A percentile compares a stretch with the other conserved stretches of the same genome.
Evolutionary conservation across 2,113 vertebrate genomes (phyloP).

Genomic region (Dipodomys merriami): DNA sequence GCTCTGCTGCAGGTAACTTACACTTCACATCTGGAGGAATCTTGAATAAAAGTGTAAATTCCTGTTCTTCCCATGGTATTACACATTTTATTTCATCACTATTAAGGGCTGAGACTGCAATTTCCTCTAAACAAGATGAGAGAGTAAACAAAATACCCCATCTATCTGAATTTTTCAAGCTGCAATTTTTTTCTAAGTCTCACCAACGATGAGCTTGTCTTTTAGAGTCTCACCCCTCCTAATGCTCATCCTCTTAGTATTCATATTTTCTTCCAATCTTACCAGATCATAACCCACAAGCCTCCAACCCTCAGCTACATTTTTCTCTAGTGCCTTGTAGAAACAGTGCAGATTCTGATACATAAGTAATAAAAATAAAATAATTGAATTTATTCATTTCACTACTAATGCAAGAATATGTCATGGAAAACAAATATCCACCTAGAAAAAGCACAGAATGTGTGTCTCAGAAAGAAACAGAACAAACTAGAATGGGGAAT

Average conservation of each 20-base stretch:
- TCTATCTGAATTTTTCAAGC: neutral
- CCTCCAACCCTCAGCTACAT: neutral
- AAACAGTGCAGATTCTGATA: neutral
- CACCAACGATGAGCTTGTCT: neutral
- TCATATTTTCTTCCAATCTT: neutral
- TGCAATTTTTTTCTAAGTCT: neutral
- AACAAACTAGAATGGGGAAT: neutral
- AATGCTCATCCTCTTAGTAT: neutral
- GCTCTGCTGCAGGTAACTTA: neutral
- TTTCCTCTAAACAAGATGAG: neutral
- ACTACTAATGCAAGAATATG: neutral
- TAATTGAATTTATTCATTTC: neutral
- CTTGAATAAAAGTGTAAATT: neutral
- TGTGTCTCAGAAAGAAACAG: neutral
- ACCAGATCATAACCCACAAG: neutral
- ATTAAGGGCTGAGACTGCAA: neutral
- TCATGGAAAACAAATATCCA: neutral
- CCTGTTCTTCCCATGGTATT: neutral
- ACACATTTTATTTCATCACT: neutral
- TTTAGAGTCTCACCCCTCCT: neutral
- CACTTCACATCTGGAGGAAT: neutral
- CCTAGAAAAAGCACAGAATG: neutral
- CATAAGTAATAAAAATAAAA: neutral
- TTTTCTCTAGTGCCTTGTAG: neutral
- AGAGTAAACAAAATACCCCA: neutral